Base-by-base conservation (phyloP, 1,140 invertebrate species). In the Ruditapes philippinarum region DNA sequence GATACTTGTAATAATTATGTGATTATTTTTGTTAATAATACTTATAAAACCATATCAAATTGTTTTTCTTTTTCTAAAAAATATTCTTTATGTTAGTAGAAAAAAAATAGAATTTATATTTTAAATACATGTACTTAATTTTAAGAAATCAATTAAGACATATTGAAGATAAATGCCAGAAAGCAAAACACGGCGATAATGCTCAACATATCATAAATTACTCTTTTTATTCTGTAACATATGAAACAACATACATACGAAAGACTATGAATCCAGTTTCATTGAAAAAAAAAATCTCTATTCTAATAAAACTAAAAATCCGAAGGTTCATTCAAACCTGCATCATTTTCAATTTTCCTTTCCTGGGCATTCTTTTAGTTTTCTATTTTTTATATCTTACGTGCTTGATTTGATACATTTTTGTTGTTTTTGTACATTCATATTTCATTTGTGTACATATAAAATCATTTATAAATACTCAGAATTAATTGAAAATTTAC, bases 401-500 rank as follows among this genome's bases (percentile, higher is more conserved):
- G 7, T 19, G 3, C 3, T 14, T n/a, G 7, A 62, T 7, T 28
- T 7, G 17, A 62, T 62, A 4, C 3, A 28, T 28, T 45, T 45
- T 45, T 14, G 42, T 45, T 28, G 1, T 25, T 28, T 28, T n/a
- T 62, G 57, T 62, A 7, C 22, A 28, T 62, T 62, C 25, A 54
- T 31, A 54, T 19, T n/a, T 28, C n/a, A n/a, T 28, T 62, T n/a
- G 14, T 62, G 57, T 62, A 62, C 25, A 62, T 62, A 62, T 11
- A n/a, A 62, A 5, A 62, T 62, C 57, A 62, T 62, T n/a, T 28
- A 62, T 62, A 62, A 62, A 62, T 62, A 62, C 57, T 62, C 57
- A 62, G 57, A 62, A 62, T 28, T 62, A 62, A 62, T 62, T 25
- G 7, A n/a, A 62, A 14, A 45, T 14, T n/a, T n/a, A n/a, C n/a